Base-by-base conservation (phyloP, 1,140 invertebrate genomes). In the Halesus radiatus region DNA sequence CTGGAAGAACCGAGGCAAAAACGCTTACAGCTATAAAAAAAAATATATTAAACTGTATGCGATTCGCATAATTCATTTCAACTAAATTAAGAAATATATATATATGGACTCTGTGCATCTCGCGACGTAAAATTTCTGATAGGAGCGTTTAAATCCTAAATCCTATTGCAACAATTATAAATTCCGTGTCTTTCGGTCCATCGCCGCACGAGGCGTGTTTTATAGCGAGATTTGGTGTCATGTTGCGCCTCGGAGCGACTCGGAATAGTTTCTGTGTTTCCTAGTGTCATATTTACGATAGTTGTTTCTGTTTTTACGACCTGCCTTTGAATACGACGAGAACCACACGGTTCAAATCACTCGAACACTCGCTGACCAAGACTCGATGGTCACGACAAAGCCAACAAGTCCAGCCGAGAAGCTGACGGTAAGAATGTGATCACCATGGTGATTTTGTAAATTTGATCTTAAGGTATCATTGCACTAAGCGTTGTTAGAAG, bases 281-380 rank as follows among this genome's bases (percentile, higher is more conserved):
- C 74, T 76, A 76, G 74, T 76, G 74, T 76, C 74, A 76, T 76
- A 76, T 76, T 76, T 76, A 76, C 74, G 74, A 76, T 45, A 54
- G 74, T 50, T 76, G 74, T 76, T 76, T 62, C 72, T 56, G 74
- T 76, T 62, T 76, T 76, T 76, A 76, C 74, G 74, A 62, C 56
- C 54, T 45, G 54, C 53, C 54, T 76, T 76, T 45, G 74, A 18
- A 62, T 62, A 62, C 74, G 37, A 37, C 53, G 3, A 32, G 29
- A 45, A 50, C 64, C 37, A 70, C 66, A 70, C 66, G 62, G 29
- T n/a, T 66, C n/a, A n/a, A 66, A 22, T 29, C 29, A 66, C 62
- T 66, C 10, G 29, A 66, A 10, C 29, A 23, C 3, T 66, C 23
- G 16, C 26, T 29, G 29, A 29, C 62, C 62, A n/a, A 18, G 62